phyloP scores from a whole-genome alignment of 2,113 vertebrate species.

The Synchiropus splendidus region DNA sequence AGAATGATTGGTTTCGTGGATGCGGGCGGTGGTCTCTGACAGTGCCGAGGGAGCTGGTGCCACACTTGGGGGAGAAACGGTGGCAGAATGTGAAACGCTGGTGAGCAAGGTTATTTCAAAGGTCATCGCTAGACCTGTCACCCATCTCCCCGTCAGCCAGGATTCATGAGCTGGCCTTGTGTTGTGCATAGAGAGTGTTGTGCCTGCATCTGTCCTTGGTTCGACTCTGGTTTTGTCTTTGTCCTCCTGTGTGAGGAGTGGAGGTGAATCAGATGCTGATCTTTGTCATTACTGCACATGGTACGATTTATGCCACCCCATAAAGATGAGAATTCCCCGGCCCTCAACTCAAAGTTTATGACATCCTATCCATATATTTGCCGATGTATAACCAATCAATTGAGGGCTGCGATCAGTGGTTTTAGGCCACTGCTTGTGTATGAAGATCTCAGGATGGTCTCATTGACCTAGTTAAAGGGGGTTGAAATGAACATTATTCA shows the following conservation, averaged over 20 bases:
- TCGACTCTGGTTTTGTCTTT: conserved; percentile 20
- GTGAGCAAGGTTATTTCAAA: conserved; percentile 50
- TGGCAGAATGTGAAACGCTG: conserved; percentile 58
- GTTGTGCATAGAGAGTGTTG: conserved; percentile 23
- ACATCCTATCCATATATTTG: too few species aligned
- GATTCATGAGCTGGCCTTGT: conserved; percentile 25
- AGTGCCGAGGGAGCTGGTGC: conserved; percentile 26
- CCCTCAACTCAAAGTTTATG: too few species aligned
- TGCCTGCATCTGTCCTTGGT: conserved; percentile 37
- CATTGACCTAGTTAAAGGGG: too few species aligned
- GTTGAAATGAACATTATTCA: too few species aligned
- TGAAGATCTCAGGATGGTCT: too few species aligned
- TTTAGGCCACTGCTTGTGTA: too few species aligned
- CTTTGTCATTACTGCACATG: too few species aligned
- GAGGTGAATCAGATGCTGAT: conserved; percentile 14
- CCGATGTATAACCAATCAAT: too few species aligned
- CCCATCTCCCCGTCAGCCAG: conserved; percentile 7
- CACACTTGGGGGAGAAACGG: conserved; percentile 53
- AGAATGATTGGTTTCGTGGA: conserved; percentile 56
- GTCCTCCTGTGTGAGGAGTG: conserved; percentile 22
- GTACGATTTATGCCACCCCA: too few species aligned
- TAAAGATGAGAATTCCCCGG: too few species aligned
- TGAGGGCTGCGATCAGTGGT: too few species aligned
- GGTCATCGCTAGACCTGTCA: conserved; percentile 47
- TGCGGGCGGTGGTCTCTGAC: conserved; percentile 35